Evolutionary conservation across 1,140 invertebrate species (phyloP), one percentile per base, ranked within the genome.

Genomic region (Sogatella furcifera): DNA sequence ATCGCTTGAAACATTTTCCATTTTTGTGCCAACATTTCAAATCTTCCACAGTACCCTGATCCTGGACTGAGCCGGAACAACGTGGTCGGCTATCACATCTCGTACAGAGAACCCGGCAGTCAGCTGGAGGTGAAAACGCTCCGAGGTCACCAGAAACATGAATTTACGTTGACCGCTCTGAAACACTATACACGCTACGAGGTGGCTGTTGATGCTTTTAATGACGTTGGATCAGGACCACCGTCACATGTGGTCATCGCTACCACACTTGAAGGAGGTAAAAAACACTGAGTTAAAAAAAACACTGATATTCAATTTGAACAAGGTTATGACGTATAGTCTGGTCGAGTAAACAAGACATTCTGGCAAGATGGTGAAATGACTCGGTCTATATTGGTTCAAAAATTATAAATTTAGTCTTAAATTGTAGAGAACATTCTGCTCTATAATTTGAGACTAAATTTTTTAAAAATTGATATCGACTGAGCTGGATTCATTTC

Each of bases 211-310:
- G 84, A 87, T 68, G 89, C 92, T 2, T 91, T 89, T 69, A 95
- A 95, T 71, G 82, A 83, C 56, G 85, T 91, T 52, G 90, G 90
- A 0, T 81, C 82, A 22, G 91, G 92, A 17, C 92, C 92, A 1
- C 77, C 81, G 21, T 90, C 89, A 22, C 72, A 80, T 0, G 78
- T 84, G 8, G 77, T 86, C 6, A 80, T 84, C 55, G 87, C 85
- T 6, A 83, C 84, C 19, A 93, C 91, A 4, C 80, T 88, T 31
- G 91, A 94, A 78, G 90, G 90, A 76, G 86, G 87, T 91, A 74
- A 75, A 73, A 44, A 34, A 17, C n/a, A 11, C 21, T 13, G n/a
- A n/a, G 9, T 22, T n/a, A 54, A 55, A n/a, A 14, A 44, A 28
- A 4, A 28, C 24, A 28, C 2, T 28, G 24, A 28, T 28, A 28